A percentile compares a stretch with the other conserved stretches of the same genome.
Evolutionary conservation across 2,888 invertebrate genomes (phyloP).

Genomic region (Callyntrura sp.): DNA sequence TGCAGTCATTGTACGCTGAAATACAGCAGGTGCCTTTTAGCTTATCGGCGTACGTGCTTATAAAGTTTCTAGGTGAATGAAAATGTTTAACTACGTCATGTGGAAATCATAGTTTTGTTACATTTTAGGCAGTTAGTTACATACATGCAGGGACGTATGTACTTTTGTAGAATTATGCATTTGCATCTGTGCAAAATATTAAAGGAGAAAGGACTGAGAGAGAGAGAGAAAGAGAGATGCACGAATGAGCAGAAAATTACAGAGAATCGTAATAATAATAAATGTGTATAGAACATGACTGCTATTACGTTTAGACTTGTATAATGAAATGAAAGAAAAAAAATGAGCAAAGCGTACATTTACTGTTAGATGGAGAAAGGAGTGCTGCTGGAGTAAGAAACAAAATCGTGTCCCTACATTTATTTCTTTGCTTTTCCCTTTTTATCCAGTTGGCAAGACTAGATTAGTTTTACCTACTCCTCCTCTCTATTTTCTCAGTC

Average conservation of each 20-base stretch:
- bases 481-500: neutral
- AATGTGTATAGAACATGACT: slow-evolving; percentile 32
- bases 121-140: neutral
- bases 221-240: neutral
- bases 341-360: slow-evolving; percentile 3
- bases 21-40: neutral
- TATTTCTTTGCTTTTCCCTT: slow-evolving; percentile 26
- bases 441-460: slow-evolving; percentile 57
- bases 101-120: slow-evolving; percentile 4
- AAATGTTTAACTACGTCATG: slow-evolving; percentile 17
- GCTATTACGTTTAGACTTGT: slow-evolving; percentile 45
- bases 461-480: slow-evolving; percentile 69
- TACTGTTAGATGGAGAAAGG: neutral
- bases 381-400: neutral
- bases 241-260: neutral
- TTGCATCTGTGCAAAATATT: neutral
- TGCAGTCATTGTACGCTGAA: slow-evolving; percentile 6
- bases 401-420: slow-evolving; percentile 45
- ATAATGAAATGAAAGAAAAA: slow-evolving; percentile 39
- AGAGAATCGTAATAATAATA: slow-evolving; percentile 29
- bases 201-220: neutral
- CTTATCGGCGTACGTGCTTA: neutral
- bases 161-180: neutral
- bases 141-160: neutral
- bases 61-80: slow-evolving; percentile 8